A percentile compares a stretch with the other conserved stretches of the same genome.
Conservation (phyloP, 2,888 invertebrate species). For the Oasisia sp. region DNA sequence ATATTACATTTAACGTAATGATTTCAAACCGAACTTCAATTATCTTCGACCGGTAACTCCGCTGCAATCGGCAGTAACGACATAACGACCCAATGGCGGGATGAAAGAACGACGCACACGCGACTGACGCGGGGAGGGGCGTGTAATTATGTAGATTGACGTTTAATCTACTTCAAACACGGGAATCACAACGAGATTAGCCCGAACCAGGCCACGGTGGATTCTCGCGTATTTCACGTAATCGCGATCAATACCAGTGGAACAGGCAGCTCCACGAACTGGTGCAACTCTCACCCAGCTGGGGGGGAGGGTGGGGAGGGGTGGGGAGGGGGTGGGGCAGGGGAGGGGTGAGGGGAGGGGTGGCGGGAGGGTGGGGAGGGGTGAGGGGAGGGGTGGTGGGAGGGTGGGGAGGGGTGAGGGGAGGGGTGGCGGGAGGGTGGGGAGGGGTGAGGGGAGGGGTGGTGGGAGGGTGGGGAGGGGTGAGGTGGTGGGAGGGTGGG, state of each 20-base stretch:
- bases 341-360: no score
- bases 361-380: no score
- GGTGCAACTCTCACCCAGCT: background rate
- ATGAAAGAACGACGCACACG: background rate
- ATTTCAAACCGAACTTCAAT: background rate
- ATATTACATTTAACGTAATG: background rate
- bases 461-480: no score
- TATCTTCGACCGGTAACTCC: background rate
- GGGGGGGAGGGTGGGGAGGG: background rate
- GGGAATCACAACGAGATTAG: background rate
- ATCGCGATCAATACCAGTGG: background rate
- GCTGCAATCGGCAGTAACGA: background rate
- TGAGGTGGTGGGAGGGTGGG: no score
- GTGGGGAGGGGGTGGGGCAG: background rate
- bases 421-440: no score
- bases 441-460: no score
- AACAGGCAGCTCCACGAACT: background rate
- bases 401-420: no score
- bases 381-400: no score
- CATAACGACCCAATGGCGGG: background rate
- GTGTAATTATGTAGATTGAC: background rate
- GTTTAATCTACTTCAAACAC: background rate
- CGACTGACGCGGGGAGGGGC: background rate
- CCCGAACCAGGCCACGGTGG: background rate
- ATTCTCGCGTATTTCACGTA: background rate